Conservation (phyloP, 2,888 invertebrate species). For the Lysandra coridon region DNA sequence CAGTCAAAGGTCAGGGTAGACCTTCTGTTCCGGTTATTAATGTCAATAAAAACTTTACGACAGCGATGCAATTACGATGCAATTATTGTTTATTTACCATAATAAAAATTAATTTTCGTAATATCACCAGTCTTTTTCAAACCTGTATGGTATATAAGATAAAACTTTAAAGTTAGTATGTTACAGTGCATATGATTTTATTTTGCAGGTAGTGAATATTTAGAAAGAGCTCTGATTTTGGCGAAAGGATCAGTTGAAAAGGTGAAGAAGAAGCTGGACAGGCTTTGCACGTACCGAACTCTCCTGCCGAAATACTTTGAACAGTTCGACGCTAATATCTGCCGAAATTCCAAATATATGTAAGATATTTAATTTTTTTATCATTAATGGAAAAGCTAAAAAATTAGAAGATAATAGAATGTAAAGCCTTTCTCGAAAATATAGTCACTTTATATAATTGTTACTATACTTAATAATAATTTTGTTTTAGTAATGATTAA, state of each 20-base stretch:
- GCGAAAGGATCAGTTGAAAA: slow-evolving; percentile 44
- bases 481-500: too few relatives aligned
- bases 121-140: too few relatives aligned
- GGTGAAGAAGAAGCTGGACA: slow-evolving; percentile 51
- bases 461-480: too few relatives aligned
- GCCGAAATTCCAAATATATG: slow-evolving; percentile 31
- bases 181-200: neutral
- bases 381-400: neutral
- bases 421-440: neutral
- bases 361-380: slow-evolving; percentile 32
- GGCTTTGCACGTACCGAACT: slow-evolving; percentile 48
- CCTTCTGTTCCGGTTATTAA: neutral
- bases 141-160: too few relatives aligned
- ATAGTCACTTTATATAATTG: neutral
- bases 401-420: neutral
- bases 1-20: neutral
- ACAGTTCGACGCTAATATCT: slow-evolving; percentile 34
- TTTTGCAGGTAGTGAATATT: slow-evolving; percentile 50
- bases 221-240: slow-evolving; percentile 47
- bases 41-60: neutral
- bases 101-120: too few relatives aligned
- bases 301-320: slow-evolving; percentile 45
- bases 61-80: neutral
- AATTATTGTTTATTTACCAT: neutral
- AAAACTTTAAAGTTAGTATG: too few relatives aligned